Evolutionary conservation across 2,797 vertebrate genomes (phyloP).

Genomic region (Epinephelus malabaricus): DNA sequence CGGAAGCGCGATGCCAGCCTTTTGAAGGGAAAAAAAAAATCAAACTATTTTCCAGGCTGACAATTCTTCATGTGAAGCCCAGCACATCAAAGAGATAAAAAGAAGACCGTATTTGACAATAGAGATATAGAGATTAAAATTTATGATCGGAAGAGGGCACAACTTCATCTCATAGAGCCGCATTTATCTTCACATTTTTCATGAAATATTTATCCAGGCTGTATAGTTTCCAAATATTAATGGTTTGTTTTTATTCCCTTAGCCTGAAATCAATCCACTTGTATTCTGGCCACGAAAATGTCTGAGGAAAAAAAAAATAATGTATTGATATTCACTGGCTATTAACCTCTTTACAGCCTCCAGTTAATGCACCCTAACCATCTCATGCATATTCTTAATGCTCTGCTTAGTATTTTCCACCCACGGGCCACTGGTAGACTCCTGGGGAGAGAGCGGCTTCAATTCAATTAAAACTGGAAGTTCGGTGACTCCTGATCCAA

Average conservation of each 20-base stretch:
- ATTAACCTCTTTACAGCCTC: conserved; percentile 57
- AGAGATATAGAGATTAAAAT: conserved; percentile 20
- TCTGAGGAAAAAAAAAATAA: conserved; percentile 8
- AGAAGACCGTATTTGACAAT: conserved; percentile 17
- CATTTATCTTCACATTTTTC: conserved; percentile 19
- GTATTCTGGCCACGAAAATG: conserved; percentile 8
- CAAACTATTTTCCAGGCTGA: not conserved
- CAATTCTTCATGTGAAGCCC: conserved; percentile 27
- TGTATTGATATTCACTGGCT: conserved; percentile 46
- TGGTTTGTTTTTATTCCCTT: conserved; percentile 14
- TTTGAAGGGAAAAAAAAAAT: not conserved
- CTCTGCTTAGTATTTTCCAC: conserved; percentile 62
- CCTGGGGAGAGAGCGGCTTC: conserved; percentile 60
- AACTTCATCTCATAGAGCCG: conserved; percentile 3
- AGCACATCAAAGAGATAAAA: conserved; percentile 37
- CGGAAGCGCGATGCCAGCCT: conserved; percentile 33
- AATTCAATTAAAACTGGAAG: conserved; percentile 79
- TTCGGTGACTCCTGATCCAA: conserved; percentile 76
- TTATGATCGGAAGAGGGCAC: conserved; percentile 13
- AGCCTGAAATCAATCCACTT: conserved; percentile 13
- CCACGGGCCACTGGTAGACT: conserved; percentile 54
- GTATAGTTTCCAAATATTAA: conserved; percentile 17
- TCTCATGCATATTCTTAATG: conserved; percentile 67
- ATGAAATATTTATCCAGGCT: conserved; percentile 26
- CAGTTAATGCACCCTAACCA: conserved; percentile 53